Evolutionary conservation across 2,113 vertebrate species (phyloP).

Genomic region (Edolisoma coerulescens): DNA sequence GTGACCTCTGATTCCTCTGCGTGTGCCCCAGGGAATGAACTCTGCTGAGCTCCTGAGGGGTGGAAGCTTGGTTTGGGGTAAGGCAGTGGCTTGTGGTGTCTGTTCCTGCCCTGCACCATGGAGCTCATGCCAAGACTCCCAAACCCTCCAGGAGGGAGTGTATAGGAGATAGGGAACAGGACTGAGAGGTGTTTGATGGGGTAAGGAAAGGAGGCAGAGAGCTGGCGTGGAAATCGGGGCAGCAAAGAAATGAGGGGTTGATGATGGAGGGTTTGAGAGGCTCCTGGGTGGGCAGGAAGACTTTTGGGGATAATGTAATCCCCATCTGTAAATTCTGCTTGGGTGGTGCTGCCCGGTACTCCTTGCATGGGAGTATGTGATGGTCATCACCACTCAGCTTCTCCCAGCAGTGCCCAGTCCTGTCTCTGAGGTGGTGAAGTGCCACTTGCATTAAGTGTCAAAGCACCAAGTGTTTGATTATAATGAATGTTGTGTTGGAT

Average conservation of each 20-base stretch:
- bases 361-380: neutral
- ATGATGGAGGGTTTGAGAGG: neutral
- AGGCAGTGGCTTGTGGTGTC: neutral
- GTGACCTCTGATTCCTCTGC: accelerated
- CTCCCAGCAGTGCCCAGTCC: neutral
- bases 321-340: neutral
- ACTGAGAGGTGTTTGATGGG: neutral
- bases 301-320: neutral
- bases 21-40: neutral
- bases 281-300: neutral
- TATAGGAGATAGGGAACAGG: neutral
- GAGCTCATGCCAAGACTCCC: neutral
- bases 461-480: neutral
- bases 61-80: neutral
- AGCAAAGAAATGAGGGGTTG: neutral
- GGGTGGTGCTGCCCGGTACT: neutral
- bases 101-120: neutral
- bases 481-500: neutral
- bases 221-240: neutral
- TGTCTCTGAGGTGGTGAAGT: neutral
- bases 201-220: neutral
- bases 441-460: neutral
- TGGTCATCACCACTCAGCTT: neutral
- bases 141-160: neutral
- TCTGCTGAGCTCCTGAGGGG: neutral